Base-by-base conservation (phyloP, 2,888 invertebrate species). In the Phaonia tiefii region DNA sequence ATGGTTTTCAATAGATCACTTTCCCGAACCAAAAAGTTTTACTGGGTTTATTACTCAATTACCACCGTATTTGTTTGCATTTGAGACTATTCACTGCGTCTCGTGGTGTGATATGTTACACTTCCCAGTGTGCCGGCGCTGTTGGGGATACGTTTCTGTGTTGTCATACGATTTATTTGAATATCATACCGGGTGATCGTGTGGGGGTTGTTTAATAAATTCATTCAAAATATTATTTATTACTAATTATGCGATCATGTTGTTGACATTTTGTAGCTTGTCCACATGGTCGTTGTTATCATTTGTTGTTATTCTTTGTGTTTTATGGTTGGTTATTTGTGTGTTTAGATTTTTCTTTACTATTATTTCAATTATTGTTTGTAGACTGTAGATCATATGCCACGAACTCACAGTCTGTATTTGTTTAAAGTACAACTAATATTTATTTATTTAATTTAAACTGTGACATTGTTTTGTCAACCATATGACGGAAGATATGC, bases 401-500 rank as follows among this genome's bases (percentile, higher is more conserved):
- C 15, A 20, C 15, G 39, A 60, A 31, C n/a, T n/a, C n/a, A n/a
- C 22, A 44, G 74, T 77, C 69, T 65, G 58, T 66, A 44, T 80
- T 72, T 77, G 65, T 26, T 67, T 54, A 67, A 20, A 72, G 46
- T n/a, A n/a, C n/a, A n/a, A n/a, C n/a, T 20, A 60, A 17, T 71
- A 60, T 51, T n/a, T n/a, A 60, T 15, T 15, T 20, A 39, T 17
- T n/a, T 22, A 39, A 69, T 72, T 67, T 71, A 49, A 79, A 75
- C 31, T 49, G 39, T 80, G 79, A 77, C 78, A 76, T 83, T 83
- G 78, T 80, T 80, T 65, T 80, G 80, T 80, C 79, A 79, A 56
- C 58, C 83, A 76, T 70, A 67, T 83, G 83, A 83, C 72, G 77
- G 77, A 80, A 77, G 79, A 79, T 58, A 73, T 76, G 75, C 63